Evolutionary conservation across 2,797 vertebrate genomes (phyloP).

Genomic region (Syngnathus rostellatus): DNA sequence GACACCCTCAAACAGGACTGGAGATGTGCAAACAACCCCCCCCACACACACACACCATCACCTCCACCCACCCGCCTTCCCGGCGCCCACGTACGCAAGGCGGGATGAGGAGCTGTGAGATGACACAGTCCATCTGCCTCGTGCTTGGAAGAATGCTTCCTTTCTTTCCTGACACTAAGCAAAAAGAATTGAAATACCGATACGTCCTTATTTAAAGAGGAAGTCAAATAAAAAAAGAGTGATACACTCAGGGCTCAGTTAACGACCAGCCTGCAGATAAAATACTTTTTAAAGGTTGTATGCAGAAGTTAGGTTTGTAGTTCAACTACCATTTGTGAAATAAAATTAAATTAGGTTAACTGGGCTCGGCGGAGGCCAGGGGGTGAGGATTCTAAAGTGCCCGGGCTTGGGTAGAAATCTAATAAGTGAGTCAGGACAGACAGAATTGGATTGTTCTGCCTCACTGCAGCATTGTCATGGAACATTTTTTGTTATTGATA

Average conservation of each 20-base stretch:
- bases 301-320: no score
- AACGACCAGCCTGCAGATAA: no score
- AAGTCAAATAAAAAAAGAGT: no score
- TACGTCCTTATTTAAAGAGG: neutral
- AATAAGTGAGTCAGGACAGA: slow-evolving; percentile 12
- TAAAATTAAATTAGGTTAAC: neutral
- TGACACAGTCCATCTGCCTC: neutral
- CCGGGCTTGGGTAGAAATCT: slow-evolving; percentile 17
- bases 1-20: slow-evolving; percentile 30
- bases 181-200: no score
- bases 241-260: no score
- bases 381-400: neutral
- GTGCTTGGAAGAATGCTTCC: slow-evolving; percentile 8
- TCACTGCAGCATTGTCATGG: neutral
- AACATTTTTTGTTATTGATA: neutral
- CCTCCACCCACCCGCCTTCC: neutral
- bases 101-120: slow-evolving; percentile 22
- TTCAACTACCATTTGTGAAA: no score
- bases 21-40: slow-evolving; percentile 14
- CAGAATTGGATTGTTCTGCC: slow-evolving; percentile 5
- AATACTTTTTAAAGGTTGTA: no score
- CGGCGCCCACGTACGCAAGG: slow-evolving; percentile 32
- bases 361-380: neutral
- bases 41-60: neutral
- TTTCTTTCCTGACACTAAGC: neutral